phyloP scores from a whole-genome alignment of 2,888 invertebrate genomes.

The Trypoxylon attenuatum region DNA sequence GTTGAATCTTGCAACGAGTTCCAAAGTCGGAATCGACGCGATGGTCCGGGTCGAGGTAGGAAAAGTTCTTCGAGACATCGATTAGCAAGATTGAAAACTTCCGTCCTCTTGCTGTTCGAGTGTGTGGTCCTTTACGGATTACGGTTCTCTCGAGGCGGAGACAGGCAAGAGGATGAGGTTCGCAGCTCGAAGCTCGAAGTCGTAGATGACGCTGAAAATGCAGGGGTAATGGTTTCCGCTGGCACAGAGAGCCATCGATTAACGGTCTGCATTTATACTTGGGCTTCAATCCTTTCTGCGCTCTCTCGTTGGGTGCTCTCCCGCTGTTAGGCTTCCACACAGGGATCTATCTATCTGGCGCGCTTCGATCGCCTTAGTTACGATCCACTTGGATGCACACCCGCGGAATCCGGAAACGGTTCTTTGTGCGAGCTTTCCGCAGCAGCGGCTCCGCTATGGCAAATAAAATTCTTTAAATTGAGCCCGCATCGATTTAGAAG shows the following conservation, averaged over 20 bases:
- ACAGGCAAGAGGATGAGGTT: not conserved
- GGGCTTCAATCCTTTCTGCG: not conserved
- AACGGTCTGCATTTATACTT: conserved; percentile 28
- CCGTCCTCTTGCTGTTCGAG: conserved; percentile 13
- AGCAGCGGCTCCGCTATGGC: not conserved
- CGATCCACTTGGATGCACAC: not conserved
- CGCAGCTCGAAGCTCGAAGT: not conserved
- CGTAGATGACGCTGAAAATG: conserved; percentile 16
- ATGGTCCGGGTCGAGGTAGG: not conserved
- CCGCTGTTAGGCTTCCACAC: not conserved
- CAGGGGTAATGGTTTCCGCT: conserved; percentile 35
- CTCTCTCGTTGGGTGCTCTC: not conserved
- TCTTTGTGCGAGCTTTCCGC: not conserved
- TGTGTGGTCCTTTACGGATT: conserved; percentile 24
- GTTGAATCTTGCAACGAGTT: no score
- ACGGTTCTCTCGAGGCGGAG: conserved; percentile 19
- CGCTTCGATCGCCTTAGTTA: not conserved
- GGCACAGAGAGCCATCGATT: conserved; percentile 39
- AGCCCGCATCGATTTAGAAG: conserved; percentile 11
- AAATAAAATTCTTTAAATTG: conserved; percentile 1
- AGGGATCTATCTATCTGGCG: no score
- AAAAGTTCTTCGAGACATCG: conserved; percentile 51
- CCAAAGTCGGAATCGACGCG: conserved; percentile 13
- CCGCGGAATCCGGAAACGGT: not conserved
- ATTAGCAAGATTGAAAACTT: conserved; percentile 55